phyloP scores from a whole-genome alignment of 2,888 invertebrate genomes.

The Imbricaverruca yamaguchii region DNA sequence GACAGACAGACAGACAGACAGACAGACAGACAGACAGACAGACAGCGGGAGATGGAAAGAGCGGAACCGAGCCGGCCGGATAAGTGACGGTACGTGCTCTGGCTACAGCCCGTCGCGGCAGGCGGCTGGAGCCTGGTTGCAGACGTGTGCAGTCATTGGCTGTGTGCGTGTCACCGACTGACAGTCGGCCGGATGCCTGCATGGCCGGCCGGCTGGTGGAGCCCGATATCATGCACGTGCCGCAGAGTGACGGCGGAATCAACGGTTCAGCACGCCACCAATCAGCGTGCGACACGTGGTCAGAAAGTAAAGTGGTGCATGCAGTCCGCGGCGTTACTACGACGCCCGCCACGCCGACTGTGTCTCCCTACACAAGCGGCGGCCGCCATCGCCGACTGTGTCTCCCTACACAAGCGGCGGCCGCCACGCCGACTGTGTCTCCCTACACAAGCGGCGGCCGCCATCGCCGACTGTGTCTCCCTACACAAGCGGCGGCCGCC shows the following conservation, averaged over 20 bases:
- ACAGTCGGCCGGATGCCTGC: neutral
- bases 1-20: neutral
- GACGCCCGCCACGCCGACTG: too few species aligned
- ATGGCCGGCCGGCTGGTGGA: neutral
- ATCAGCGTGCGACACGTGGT: too few species aligned
- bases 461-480: too few species aligned
- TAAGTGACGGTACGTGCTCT: neutral
- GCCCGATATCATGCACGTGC: neutral
- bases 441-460: too few species aligned
- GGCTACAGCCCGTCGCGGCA: neutral
- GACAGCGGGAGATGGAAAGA: neutral
- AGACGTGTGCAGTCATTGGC: conserved; percentile 2
- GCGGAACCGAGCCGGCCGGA: neutral
- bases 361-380: too few species aligned
- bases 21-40: conserved; percentile 16
- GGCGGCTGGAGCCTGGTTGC: conserved; percentile 6
- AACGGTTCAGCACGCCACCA: neutral
- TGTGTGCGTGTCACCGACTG: neutral
- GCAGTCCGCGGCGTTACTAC: too few species aligned
- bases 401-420: too few species aligned
- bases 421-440: too few species aligned
- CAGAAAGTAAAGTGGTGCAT: too few species aligned
- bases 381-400: too few species aligned
- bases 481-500: too few species aligned
- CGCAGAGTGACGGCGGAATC: neutral